Evolutionary conservation across 2,888 invertebrate species (phyloP), one percentile per base, ranked within the genome.

Genomic region (Nemotelus pantherinus): DNA sequence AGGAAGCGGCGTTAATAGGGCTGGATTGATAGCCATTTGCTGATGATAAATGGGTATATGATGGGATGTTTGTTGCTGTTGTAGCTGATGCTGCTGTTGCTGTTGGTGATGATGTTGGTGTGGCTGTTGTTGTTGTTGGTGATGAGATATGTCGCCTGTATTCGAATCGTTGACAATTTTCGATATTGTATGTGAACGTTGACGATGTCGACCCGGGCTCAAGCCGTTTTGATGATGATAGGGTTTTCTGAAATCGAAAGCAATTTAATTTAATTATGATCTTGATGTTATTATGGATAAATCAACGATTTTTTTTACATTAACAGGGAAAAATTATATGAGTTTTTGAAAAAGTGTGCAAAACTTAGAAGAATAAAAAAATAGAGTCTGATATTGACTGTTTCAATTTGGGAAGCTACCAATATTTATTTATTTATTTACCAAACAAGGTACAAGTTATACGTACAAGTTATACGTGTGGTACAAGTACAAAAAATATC

Each of bases 21-120:
- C 89, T 10, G 90, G 90, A 79, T 90, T 90, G 83, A 89, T 89
- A 80, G 91, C 90, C 84, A 91, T 84, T 84, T 91, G 91, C 80
- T 91, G 87, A 83, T 91, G 91, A 83, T 90, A 91, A 80, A 90
- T 89, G 80, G 80, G 91, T 89, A 86, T 90, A 88, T 82, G 91
- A 89, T 85, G 82, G 88, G 88, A 63, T 89, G 86, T 75, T 88
- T 86, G 81, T 88, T 89, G 79, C 80, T 81, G 80, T 88, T 88
- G 82, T 5, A 6, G 80, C 77, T 79, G 82, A 57, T 80, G 80
- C 77, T 80, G 79, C 55, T 82, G 81, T 41, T 48, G 80, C 77
- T 78, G 82, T 55, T 81, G 80, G 77, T 81, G 79, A 53, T 82
- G 81, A 4, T 25, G 80, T 78, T 80, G 55, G 87, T 86, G 81